Base-by-base conservation (phyloP, 1,140 invertebrate genomes). In the Cotesia typhae region DNA sequence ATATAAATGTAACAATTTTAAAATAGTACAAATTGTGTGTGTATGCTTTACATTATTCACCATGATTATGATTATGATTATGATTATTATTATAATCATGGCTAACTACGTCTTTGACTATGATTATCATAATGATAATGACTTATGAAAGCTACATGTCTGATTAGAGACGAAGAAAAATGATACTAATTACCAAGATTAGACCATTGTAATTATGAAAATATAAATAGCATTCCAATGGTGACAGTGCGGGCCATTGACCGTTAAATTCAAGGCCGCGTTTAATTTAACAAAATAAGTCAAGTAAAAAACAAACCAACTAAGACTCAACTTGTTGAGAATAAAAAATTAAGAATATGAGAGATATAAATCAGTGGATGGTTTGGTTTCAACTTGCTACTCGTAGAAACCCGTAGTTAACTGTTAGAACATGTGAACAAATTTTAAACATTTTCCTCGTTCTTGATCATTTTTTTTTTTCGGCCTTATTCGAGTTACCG, bases 211-310 rank as follows among this genome's bases (percentile, higher is more conserved):
- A 51, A 37, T 71, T 72, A 66, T 74, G 70, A 66, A 70, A 76
- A 74, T 74, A 67, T 67, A 76, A 72, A 77, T 77, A 80, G 55
- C 57, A 71, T 77, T 76, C 74, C 74, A 76, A 76, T 77, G 80
- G 80, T 74, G 41, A 47, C 41, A 10, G 79, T 78, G 76, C 60
- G 72, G 78, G 77, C 72, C 75, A 70, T 71, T 74, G 67, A 64
- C 76, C 71, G 75, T 73, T 73, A 66, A 75, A 76, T 78, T 74
- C 71, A 71, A 73, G 76, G 74, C 63, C 70, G 57, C 17, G 59
- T 9, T 28, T 17, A 37, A 70, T 61, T 41, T 38, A 20, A 67
- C 7, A 47, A 61, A 61, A 7, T n/a, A 53, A 47, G 28, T 14
- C 4, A 9, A 4, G 38, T 38, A 47, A 59, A 37, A 59, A 59